Base-by-base conservation (phyloP, 2,113 vertebrate genomes). In the Lasiurus borealis region DNA sequence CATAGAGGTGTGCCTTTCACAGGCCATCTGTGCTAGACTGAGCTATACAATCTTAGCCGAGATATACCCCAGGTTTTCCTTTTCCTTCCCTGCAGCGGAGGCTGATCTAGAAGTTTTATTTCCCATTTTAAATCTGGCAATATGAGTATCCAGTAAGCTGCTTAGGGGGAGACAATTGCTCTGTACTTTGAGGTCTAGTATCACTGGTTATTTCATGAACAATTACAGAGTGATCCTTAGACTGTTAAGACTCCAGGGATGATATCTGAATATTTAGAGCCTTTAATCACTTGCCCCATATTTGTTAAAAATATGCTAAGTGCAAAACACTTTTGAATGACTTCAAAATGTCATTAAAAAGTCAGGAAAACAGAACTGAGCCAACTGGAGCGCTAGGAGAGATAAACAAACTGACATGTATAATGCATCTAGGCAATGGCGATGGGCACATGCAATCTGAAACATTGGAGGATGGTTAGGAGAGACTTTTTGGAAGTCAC, bases 121-220 rank as follows among this genome's bases (percentile, higher is more conserved):
- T 71, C 34, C n/a, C 29, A 44, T 88, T 91, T 86, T 92, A 77
- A 96, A 95, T 94, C 93, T 93, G 68, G 73, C 96, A 81, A 34
- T 69, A 4, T 66, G 88, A 94, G 90, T 80, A 88, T 85, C 90
- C 54, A 66, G 29, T 66, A 27, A 72, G 21, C 12, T 72, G 4
- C 50, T 92, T 52, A 6, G 18, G n/a, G 83, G 48, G 36, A 59
- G 23, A 2, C 11, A 62, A 82, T 40, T 14, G 31, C 50, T 73
- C 69, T 82, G 2, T 29, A 29, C 31, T 85, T 9, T 76, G 62
- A 80, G 12, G 27, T 92, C n/a, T 57, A 21, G 48, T 82, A 82
- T 93, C 19, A 36, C 34, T 90, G 82, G 75, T 21, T 72, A 81
- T 76, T 90, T 90, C 50, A n/a, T 66, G 52, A 73, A 68, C 68